Conservation (phyloP, 1,140 invertebrate genomes). For the Conus ventricosus region DNA sequence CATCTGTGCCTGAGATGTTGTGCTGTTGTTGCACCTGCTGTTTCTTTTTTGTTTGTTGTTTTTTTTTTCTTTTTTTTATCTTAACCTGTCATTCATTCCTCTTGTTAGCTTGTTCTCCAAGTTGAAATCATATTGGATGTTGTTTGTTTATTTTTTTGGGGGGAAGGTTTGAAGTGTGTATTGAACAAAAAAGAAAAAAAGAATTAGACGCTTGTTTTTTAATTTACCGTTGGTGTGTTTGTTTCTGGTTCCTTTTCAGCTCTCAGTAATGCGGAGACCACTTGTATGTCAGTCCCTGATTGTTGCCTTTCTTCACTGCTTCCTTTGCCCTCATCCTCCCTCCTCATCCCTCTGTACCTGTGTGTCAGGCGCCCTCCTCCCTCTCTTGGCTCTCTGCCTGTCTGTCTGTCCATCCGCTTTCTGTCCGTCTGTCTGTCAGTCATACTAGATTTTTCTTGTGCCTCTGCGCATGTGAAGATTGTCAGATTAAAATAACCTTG, state of each 20-base stretch:
- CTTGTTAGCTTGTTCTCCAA: background rate
- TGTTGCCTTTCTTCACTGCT: background rate
- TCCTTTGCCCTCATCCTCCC: background rate
- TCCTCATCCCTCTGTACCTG: background rate
- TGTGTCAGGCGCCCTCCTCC: background rate
- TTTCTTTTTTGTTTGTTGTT: background rate
- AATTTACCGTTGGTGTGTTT: slow-evolving; percentile 32
- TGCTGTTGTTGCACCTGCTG: background rate
- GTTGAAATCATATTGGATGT: background rate
- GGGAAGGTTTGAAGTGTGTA: background rate
- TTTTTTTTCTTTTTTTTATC: background rate
- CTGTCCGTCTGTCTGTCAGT: no score
- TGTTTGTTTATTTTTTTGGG: slow-evolving; percentile 15
- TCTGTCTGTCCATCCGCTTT: no score
- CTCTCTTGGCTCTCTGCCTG: background rate
- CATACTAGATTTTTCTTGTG: no score
- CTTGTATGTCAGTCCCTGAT: slow-evolving; percentile 26
- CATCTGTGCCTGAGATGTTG: background rate
- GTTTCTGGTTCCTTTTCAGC: slow-evolving; percentile 36
- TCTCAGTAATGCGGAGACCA: slow-evolving; percentile 37
- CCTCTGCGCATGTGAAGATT: no score
- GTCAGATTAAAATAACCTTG: no score
- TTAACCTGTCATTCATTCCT: background rate
- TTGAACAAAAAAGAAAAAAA: background rate
- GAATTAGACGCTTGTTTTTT: slow-evolving; percentile 11